Evolutionary conservation across 2,888 invertebrate species (phyloP).

Genomic region (Oxycera nigricornis): DNA sequence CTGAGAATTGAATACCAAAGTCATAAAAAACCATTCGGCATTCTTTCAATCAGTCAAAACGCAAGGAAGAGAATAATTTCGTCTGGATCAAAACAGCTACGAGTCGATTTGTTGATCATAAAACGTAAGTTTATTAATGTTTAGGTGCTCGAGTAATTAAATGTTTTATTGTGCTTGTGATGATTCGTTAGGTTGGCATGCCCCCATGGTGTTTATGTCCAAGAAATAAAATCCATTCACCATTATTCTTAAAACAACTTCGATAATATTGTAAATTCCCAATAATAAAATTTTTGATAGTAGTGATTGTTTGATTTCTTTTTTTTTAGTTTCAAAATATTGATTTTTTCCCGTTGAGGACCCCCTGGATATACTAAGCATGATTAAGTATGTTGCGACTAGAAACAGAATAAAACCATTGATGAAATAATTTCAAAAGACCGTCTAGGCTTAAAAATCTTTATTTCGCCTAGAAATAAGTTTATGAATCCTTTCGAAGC

Average conservation of each 20-base stretch:
- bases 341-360: too few relatives aligned
- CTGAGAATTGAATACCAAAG: not conserved
- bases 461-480: too few relatives aligned
- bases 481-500: too few relatives aligned
- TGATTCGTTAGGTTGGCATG: not conserved
- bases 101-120: slow-evolving; percentile 37
- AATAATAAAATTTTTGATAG: slow-evolving; percentile 33
- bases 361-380: too few relatives aligned
- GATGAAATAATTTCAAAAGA: too few relatives aligned
- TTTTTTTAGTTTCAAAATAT: too few relatives aligned
- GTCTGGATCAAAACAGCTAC: slow-evolving; percentile 24
- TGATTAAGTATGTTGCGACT: too few relatives aligned
- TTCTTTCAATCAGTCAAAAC: slow-evolving; percentile 28
- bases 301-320: too few relatives aligned
- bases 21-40: not conserved
- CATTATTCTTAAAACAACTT: slow-evolving; percentile 34
- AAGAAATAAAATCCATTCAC: slow-evolving; percentile 37
- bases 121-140: slow-evolving; percentile 24
- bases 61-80: not conserved
- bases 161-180: slow-evolving; percentile 5
- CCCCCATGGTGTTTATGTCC: slow-evolving; percentile 33
- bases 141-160: slow-evolving; percentile 37
- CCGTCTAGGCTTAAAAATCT: too few relatives aligned
- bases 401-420: too few relatives aligned
- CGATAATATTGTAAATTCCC: slow-evolving; percentile 35